Evolutionary conservation across 1,140 invertebrate genomes (phyloP), one percentile per base, ranked within the genome.

Genomic region (Neelides sp.): DNA sequence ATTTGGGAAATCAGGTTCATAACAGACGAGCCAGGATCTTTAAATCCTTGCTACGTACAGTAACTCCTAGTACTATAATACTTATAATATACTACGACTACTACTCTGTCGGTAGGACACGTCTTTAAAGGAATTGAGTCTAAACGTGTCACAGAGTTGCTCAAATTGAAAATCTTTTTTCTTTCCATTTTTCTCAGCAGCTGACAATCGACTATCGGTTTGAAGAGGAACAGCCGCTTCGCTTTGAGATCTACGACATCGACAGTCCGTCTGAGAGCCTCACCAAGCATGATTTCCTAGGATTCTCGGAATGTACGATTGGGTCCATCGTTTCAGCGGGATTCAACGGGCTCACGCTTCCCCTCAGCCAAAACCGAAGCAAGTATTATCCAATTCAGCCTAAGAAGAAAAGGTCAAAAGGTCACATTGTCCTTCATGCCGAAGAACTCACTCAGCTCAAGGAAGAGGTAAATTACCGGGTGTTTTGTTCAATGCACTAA

Each of bases 231-330:
- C 73, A 74, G 57, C 67, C 58, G 49, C 68, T 67, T 44, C 64
- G 61, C 44, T 69, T 77, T 62, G 66, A 69, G 55, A 62, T 77
- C 2, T 76, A 74, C 63, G 75, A 77, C 62, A 59, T 74, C 35
- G 75, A 77, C 58, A 73, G 71, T 46, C 55, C 61, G 34, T 71
- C 69, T 28, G 30, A 17, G 4, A 53, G 65, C 3, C 64, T 77
- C 7, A 58, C 52, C 26, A 68, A 74, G 52, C 74, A 77, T 66
- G 75, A 77, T 59, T 77, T 75, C 61, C 63, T 77, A 15, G 75
- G 75, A 15, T 66, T 66, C 46, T 63, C 69, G 20, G 68, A 74
- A 26, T 72, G 69, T 51, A 71, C 67, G 37, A 60, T 77, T 27
- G 74, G 69, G 23, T 68, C 73, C 63, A 68, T 75, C 49, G 64